These are phyloP conservation scores for Perca schrenkii DNA, from an alignment of 2,113 vertebrate species.

Conservation along the genomic window DNA sequence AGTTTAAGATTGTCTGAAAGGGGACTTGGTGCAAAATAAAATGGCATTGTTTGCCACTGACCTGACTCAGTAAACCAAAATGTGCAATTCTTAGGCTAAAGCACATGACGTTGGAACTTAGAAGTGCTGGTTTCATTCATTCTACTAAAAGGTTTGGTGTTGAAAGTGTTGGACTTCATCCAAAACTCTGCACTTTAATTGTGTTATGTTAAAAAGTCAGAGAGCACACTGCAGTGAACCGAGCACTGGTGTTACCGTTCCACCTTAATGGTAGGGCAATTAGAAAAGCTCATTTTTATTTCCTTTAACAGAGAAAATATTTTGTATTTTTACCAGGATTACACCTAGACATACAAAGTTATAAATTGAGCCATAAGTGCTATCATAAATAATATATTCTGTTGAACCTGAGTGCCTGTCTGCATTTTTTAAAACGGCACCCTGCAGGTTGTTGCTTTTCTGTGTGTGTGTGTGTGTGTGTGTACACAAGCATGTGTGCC, in stretches of 20 bases:
- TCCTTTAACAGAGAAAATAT: background rate
- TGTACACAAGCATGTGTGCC: background rate
- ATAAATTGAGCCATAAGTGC: background rate
- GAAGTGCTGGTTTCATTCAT: slow-evolving; percentile 52
- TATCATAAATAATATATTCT: slow-evolving; percentile 25
- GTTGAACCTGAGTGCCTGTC: slow-evolving; percentile 22
- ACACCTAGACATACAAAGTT: background rate
- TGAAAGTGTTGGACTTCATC: slow-evolving; percentile 43
- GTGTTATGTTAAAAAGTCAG: slow-evolving; percentile 19
- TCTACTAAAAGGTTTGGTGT: slow-evolving; percentile 41
- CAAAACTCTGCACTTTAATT: slow-evolving; percentile 40
- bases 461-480: background rate
- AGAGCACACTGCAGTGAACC: slow-evolving; percentile 9
- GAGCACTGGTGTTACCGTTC: background rate
- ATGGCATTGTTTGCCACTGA: slow-evolving; percentile 79
- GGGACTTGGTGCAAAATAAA: slow-evolving; percentile 71
- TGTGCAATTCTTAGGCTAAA: slow-evolving; percentile 63
- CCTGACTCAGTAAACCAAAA: slow-evolving; percentile 75
- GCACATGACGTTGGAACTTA: slow-evolving; percentile 42
- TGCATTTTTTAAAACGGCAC: slow-evolving; percentile 33
- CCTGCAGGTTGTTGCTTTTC: slow-evolving; percentile 17
- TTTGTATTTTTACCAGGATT: slow-evolving; percentile 12
- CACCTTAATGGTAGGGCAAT: slow-evolving; percentile 4
- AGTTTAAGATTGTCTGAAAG: slow-evolving; percentile 83
- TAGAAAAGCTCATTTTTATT: background rate